These are phyloP conservation scores for Xestia rhomboidea DNA, from an alignment of 2,888 invertebrate species.

Conservation along the genomic window DNA sequence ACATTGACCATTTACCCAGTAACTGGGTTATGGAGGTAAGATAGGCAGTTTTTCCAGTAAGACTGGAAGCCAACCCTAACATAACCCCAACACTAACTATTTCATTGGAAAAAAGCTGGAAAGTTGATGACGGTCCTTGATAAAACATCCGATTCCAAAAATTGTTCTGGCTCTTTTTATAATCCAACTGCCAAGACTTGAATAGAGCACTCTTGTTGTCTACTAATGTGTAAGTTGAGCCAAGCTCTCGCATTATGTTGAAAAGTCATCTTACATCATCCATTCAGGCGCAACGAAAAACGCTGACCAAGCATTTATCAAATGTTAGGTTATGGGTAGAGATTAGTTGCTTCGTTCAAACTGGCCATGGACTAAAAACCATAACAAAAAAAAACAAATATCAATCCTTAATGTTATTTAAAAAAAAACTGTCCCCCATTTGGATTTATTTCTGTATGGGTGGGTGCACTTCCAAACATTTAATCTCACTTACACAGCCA, in stretches of 20 bases:
- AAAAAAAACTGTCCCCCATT: not conserved
- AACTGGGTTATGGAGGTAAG: no score
- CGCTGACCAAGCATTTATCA: not conserved
- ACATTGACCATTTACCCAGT: no score
- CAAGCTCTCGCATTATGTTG: no score
- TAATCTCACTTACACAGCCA: not conserved
- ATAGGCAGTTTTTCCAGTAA: no score
- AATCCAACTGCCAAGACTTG: not conserved
- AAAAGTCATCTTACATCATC: not conserved
- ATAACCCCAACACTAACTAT: no score
- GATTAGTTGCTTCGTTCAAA: no score
- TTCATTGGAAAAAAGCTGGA: no score
- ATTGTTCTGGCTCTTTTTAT: not conserved
- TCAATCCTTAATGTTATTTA: no score
- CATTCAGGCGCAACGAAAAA: not conserved
- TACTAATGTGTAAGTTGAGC: not conserved
- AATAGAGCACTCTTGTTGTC: not conserved
- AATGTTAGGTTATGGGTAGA: not conserved
- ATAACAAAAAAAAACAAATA: no score
- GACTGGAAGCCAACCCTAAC: no score
- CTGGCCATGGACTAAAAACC: not conserved
- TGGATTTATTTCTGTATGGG: not conserved
- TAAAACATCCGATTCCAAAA: not conserved
- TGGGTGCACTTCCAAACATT: not conserved
- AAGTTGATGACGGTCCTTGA: no score